Conservation (phyloP, 2,888 invertebrate species). For the Trachelus iudaicus region DNA sequence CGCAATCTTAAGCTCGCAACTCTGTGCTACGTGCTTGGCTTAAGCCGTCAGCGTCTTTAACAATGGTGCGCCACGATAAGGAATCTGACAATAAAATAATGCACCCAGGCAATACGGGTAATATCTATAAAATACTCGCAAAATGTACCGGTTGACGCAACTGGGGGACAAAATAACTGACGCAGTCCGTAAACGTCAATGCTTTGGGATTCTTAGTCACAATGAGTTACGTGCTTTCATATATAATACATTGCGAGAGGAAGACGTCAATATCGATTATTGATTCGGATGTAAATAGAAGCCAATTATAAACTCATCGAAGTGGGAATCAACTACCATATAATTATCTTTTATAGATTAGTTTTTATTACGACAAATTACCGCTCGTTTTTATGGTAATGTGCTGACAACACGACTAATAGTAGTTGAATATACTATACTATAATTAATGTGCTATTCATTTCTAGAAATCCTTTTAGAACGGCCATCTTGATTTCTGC, state of each 20-base stretch:
- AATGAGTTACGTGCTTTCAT: neutral
- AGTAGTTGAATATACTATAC: neutral
- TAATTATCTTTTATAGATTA: neutral
- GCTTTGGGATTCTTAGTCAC: neutral
- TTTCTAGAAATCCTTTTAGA: too few species aligned
- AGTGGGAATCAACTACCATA: neutral
- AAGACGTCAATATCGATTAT: constrained; percentile 37
- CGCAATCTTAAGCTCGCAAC: constrained; percentile 28
- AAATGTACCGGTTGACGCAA: neutral
- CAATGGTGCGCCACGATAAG: neutral
- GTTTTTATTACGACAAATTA: neutral
- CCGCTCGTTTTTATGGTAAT: neutral
- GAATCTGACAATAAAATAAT: neutral
- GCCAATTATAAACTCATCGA: constrained; percentile 39
- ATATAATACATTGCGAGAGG: constrained; percentile 1
- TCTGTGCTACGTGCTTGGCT: constrained; percentile 10
- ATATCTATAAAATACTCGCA: neutral
- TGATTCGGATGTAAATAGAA: constrained; percentile 44
- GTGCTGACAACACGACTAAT: neutral
- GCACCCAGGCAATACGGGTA: neutral
- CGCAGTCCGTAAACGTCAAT: neutral
- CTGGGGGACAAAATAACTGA: neutral
- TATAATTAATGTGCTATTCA: neutral
- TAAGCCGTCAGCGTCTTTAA: neutral
- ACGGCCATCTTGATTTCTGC: too few species aligned